Percentiles rank a stretch among this genome's conserved stretches.
Conservation (phyloP, 2,797 vertebrate species). For the Ara ararauna region DNA sequence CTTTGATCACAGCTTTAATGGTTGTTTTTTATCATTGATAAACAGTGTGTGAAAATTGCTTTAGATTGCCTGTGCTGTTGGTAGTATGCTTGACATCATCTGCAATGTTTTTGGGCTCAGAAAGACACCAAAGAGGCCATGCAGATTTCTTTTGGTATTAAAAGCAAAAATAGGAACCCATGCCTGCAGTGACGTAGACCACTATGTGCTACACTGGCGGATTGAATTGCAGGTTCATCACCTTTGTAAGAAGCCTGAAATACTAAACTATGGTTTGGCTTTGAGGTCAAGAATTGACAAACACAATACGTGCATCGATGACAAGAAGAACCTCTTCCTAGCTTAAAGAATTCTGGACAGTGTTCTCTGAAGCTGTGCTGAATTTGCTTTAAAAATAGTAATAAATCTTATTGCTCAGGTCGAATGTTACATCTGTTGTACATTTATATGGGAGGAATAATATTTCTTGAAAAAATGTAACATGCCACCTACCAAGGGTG, state of each 20-base stretch:
- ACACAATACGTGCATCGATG: neutral
- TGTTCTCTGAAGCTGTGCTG: slow-evolving; percentile 44
- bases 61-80: slow-evolving; percentile 19
- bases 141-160: neutral
- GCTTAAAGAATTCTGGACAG: slow-evolving; percentile 22
- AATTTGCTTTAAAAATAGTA: slow-evolving; percentile 60
- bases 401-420: slow-evolving; percentile 44
- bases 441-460: slow-evolving; percentile 31
- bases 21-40: neutral
- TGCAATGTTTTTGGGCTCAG: neutral
- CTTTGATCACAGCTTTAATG: slow-evolving; percentile 15
- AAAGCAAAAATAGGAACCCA: neutral
- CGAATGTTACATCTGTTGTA: slow-evolving; percentile 49
- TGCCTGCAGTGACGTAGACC: neutral
- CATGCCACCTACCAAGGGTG: slow-evolving; percentile 30
- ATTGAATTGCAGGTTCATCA: slow-evolving; percentile 9
- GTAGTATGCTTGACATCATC: neutral
- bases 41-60: neutral
- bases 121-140: neutral
- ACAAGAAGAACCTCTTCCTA: slow-evolving; percentile 24
- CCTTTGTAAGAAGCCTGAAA: slow-evolving; percentile 10
- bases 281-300: neutral
- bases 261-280: neutral
- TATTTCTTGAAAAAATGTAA: slow-evolving; percentile 35
- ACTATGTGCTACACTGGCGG: neutral